Evolutionary conservation across 2,797 vertebrate genomes (phyloP).

Genomic region (Percopsis omiscomaycus): DNA sequence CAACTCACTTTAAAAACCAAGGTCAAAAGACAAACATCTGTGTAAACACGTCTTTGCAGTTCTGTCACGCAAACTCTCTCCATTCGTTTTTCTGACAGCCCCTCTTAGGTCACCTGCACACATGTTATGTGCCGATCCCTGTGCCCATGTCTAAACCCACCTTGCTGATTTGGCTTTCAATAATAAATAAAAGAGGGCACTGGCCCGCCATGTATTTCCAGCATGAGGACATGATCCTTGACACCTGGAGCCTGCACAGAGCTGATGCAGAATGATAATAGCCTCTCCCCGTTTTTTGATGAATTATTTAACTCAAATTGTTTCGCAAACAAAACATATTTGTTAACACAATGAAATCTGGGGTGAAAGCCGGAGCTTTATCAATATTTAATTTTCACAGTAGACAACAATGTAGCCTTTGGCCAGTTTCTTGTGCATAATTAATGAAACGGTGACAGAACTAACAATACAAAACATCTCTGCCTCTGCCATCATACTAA

Average conservation of each 20-base stretch:
- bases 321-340: conserved; percentile 80
- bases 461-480: conserved; percentile 43
- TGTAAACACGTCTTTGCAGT: conserved; percentile 52
- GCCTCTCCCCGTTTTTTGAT: conserved; percentile 58
- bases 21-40: neutral
- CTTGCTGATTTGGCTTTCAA: conserved; percentile 64
- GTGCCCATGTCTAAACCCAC: conserved; percentile 59
- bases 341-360: conserved; percentile 78
- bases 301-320: conserved; percentile 77
- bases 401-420: conserved; percentile 71
- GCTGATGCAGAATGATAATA: conserved; percentile 72
- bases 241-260: conserved; percentile 58
- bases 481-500: conserved; percentile 35
- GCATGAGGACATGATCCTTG: conserved; percentile 68
- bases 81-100: conserved; percentile 36
- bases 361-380: conserved; percentile 69
- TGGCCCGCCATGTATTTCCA: conserved; percentile 72
- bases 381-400: conserved; percentile 78
- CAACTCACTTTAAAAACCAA: neutral
- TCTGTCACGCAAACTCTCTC: conserved; percentile 45
- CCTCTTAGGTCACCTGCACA: conserved; percentile 59
- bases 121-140: conserved; percentile 56
- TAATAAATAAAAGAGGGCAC: conserved; percentile 72
- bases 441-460: conserved; percentile 65
- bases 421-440: conserved; percentile 71